Base-by-base conservation (phyloP, 1,140 invertebrate species). In the Euwallacea fornicatus region DNA sequence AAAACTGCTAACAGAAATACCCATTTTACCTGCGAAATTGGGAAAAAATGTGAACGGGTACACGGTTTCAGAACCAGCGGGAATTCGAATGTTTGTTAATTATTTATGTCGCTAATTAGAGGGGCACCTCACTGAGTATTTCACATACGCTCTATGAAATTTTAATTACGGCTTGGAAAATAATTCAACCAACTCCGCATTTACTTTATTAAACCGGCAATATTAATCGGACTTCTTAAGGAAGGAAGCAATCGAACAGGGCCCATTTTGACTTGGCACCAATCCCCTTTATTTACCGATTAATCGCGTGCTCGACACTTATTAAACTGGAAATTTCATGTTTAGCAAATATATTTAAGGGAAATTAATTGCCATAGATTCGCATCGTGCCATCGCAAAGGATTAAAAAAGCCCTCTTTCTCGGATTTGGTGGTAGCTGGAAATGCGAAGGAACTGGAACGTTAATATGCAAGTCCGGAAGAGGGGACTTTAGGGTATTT, bases 261-360 rank as follows among this genome's bases (percentile, higher is more conserved):
- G 21, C n/a, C 53, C 53, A 10, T 41, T 59, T 59, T 59, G 2
- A 59, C 56, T 59, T 59, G 33, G 9, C 60, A 7, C 43, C 42
- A 44, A 44, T 62, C 43, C 15, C 43, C 42, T 64, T 64, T 44
- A 13, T 69, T 69, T 69, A 53, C 43, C 60, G 41, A 50, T 62
- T 66, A 46, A 68, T 73, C 55, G 72, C 72, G 72, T 73, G 72
- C 60, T 55, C 61, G 43, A 55, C 61, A 73, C 69, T 69, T 66
- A 70, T 73, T 73, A 73, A 70, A 70, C 13, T 63, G 42, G 66
- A 73, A 73, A 62, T 73, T 73, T 73, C 71, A 68, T 73, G 71
- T 73, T 73, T 62, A 47, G 71, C 66, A 73, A 73, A 73, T 69
- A 73, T 73, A 73, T 64, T 73, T 73, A 67, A 73, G 71, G 53